Conservation (phyloP, 1,140 invertebrate species). For the Drosophila repleta region DNA sequence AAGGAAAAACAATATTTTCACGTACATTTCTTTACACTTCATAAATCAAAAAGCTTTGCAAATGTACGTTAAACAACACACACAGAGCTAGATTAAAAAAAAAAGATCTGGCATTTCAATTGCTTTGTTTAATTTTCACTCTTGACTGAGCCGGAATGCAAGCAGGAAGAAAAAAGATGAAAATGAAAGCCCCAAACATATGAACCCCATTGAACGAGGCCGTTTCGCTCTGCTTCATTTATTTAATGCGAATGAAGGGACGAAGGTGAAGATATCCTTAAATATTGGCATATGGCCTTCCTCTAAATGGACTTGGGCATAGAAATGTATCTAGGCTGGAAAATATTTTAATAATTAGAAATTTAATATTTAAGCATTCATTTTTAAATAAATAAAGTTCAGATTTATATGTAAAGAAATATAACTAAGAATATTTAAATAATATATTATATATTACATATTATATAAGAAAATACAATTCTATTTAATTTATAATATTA, state of each 20-base stretch:
- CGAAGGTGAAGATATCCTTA: too few species aligned
- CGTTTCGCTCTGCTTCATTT: slow-evolving; percentile 28
- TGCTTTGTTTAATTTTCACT: slow-evolving; percentile 58
- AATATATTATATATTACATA: too few species aligned
- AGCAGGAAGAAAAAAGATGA: background rate
- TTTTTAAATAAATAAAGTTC: too few species aligned
- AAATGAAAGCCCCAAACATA: background rate
- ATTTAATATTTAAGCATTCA: too few species aligned
- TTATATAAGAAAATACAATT: too few species aligned
- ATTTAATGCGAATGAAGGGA: slow-evolving; percentile 11
- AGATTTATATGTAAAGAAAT: too few species aligned
- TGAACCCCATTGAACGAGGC: background rate
- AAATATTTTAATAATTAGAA: too few species aligned
- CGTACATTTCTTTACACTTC: slow-evolving; percentile 40
- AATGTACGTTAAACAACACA: slow-evolving; percentile 10
- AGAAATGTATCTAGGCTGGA: too few species aligned
- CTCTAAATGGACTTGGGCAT: too few species aligned
- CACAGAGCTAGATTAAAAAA: slow-evolving; percentile 2
- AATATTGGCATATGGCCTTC: too few species aligned
- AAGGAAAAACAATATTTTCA: slow-evolving; percentile 33
- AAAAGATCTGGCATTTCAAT: slow-evolving; percentile 24
- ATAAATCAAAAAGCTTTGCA: slow-evolving; percentile 49
- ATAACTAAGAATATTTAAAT: too few species aligned
- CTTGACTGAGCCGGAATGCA: slow-evolving; percentile 12
- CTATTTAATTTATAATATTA: too few species aligned